phyloP scores from a whole-genome alignment of 2,888 invertebrate genomes.

The Boloria selene region DNA sequence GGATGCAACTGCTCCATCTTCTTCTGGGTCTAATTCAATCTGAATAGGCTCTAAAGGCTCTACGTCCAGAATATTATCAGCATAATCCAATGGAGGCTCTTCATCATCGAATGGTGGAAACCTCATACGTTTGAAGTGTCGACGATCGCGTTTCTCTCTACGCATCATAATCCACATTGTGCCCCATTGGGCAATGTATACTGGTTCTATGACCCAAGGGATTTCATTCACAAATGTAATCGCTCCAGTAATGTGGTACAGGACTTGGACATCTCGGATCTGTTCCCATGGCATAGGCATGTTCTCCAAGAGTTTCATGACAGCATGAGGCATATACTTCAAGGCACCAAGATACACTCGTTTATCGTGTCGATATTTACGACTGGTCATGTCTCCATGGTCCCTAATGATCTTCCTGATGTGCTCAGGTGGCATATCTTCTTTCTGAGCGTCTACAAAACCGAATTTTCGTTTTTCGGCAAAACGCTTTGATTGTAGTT shows the following conservation, averaged over 20 bases:
- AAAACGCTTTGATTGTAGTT: slow-evolving; percentile 98
- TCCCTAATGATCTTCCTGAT: slow-evolving; percentile 99
- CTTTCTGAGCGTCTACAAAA: slow-evolving; percentile 99
- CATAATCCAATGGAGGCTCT: slow-evolving; percentile 99
- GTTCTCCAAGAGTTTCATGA: slow-evolving; percentile 98
- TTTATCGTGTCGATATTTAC: slow-evolving; percentile 99
- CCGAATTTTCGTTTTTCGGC: slow-evolving; percentile 99
- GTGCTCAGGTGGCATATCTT: slow-evolving; percentile 99
- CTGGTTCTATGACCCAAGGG: slow-evolving; percentile 99
- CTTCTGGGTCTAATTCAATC: slow-evolving; percentile 97
- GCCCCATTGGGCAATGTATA: slow-evolving; percentile 99
- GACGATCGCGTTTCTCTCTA: slow-evolving; percentile 98
- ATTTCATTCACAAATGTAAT: slow-evolving; percentile 99
- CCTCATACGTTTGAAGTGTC: slow-evolving; percentile 99
- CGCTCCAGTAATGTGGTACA: slow-evolving; percentile 99
- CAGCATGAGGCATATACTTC: slow-evolving; percentile 99
- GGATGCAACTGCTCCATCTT: slow-evolving; percentile 93
- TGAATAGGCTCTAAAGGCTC: slow-evolving; percentile 99
- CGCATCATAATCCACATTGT: slow-evolving; percentile 99
- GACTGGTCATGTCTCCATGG: slow-evolving; percentile 99
- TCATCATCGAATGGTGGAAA: slow-evolving; percentile 99
- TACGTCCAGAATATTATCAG: slow-evolving; percentile 99
- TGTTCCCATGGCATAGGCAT: slow-evolving; percentile 99
- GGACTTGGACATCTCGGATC: slow-evolving; percentile 97
- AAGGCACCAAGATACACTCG: slow-evolving; percentile 98